Evolutionary conservation across 2,888 invertebrate species (phyloP).

Genomic region (Anarsia innoxiella): DNA sequence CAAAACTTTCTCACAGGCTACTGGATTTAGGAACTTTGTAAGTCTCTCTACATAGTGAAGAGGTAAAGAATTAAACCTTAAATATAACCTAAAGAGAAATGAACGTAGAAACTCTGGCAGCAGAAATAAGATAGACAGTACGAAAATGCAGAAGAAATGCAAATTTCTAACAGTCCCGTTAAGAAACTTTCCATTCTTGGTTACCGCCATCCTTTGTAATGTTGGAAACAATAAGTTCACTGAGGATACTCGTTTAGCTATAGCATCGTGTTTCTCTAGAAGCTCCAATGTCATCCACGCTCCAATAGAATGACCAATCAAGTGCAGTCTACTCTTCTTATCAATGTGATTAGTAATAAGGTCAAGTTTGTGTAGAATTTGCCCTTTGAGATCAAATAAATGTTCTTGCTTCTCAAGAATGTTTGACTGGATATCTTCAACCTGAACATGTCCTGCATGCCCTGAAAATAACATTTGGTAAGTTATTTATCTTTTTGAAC

Average conservation of each 20-base stretch:
- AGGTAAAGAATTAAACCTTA: constrained; percentile 69
- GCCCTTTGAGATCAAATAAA: constrained; percentile 84
- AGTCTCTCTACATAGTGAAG: constrained; percentile 62
- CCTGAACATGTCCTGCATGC: constrained; percentile 80
- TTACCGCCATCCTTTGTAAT: constrained; percentile 85
- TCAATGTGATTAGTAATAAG: constrained; percentile 86
- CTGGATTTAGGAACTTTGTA: constrained; percentile 74
- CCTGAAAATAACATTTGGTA: constrained; percentile 77
- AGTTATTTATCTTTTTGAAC: no score
- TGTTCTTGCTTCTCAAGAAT: constrained; percentile 70
- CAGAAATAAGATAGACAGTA: constrained; percentile 50
- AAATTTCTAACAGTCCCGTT: constrained; percentile 73
- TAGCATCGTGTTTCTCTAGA: constrained; percentile 72
- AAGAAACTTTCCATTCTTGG: constrained; percentile 83
- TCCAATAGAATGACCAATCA: constrained; percentile 95
- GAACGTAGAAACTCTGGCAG: constrained; percentile 72
- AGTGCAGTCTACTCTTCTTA: constrained; percentile 80
- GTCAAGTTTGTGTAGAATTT: constrained; percentile 85
- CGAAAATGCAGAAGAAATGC: constrained; percentile 40
- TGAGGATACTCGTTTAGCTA: constrained; percentile 74
- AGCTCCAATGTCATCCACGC: constrained; percentile 87
- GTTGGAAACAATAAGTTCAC: constrained; percentile 90
- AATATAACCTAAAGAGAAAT: constrained; percentile 72
- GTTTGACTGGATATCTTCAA: constrained; percentile 62
- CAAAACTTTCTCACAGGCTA: constrained; percentile 78